Percentiles rank a stretch among this genome's conserved stretches.
Evolutionary conservation across 2,797 vertebrate species (phyloP).

Genomic region (Threskiornis aethiopicus): DNA sequence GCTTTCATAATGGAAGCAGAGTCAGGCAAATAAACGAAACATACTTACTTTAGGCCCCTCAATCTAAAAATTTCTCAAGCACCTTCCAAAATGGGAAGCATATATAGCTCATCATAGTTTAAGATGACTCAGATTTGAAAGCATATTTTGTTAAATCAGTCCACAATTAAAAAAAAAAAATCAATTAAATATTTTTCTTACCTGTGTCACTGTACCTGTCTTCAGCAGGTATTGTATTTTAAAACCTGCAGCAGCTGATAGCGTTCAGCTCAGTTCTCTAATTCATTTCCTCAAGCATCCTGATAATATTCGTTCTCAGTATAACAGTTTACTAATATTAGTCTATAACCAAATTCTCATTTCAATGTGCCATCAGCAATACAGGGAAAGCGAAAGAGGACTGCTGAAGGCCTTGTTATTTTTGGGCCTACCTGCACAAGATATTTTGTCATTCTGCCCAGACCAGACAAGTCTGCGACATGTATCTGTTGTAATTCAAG

Average conservation of each 20-base stretch:
- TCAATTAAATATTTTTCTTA: neutral
- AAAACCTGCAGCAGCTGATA: neutral
- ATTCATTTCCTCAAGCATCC: neutral
- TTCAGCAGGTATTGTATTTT: neutral
- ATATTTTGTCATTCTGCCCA: neutral
- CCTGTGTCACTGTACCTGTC: neutral
- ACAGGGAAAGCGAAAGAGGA: neutral
- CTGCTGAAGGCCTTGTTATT: neutral
- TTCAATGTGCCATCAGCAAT: neutral
- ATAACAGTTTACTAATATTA: neutral
- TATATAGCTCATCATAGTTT: neutral
- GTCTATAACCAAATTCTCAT: neutral
- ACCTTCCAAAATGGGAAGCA: neutral
- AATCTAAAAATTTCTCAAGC: neutral
- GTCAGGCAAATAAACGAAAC: neutral
- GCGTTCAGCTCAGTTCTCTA: neutral
- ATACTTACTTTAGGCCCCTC: neutral
- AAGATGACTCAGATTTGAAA: neutral
- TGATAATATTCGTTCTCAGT: neutral
- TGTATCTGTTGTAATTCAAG: conserved; percentile 8
- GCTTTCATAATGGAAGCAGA: neutral
- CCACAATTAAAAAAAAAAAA: neutral
- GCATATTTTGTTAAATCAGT: neutral
- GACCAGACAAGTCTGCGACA: neutral
- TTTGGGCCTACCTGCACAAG: neutral